A percentile compares a stretch with the other conserved stretches of the same genome.
Conservation (phyloP, 2,888 invertebrate species). For the Lordiphosa fenestrarum region DNA sequence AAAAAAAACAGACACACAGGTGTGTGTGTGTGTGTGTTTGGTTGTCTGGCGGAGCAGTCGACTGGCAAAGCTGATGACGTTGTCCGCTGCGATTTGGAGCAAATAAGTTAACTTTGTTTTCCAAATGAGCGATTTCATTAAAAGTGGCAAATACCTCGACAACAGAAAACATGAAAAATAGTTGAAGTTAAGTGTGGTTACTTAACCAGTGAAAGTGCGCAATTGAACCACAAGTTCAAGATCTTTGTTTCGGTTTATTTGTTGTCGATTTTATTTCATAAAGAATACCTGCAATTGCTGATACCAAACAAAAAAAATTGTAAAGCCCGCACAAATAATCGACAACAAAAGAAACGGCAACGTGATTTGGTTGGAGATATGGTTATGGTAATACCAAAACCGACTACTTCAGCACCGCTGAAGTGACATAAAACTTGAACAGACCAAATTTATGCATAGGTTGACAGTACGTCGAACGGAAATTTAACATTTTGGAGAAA, state of each 20-base stretch:
- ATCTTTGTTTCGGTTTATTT: conserved; percentile 8
- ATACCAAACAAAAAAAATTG: conserved; percentile 15
- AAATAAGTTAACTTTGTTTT: conserved; percentile 59
- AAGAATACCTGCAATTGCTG: conserved; percentile 12
- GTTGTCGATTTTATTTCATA: not conserved
- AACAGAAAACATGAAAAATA: not conserved
- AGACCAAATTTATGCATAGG: conserved; percentile 54
- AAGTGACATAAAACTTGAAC: conserved; percentile 4
- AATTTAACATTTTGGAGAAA: conserved; percentile 39
- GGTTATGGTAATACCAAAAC: conserved; percentile 36
- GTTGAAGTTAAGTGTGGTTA: too few species aligned
- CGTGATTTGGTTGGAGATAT: conserved; percentile 53
- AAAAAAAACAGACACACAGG: conserved; percentile 6
- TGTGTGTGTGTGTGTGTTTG: too few species aligned
- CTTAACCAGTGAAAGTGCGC: not conserved
- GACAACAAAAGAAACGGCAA: conserved; percentile 22
- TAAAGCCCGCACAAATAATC: conserved; percentile 14
- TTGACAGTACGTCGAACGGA: conserved; percentile 34
- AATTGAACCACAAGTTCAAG: conserved; percentile 27
- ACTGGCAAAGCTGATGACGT: conserved; percentile 50
- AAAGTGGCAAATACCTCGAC: conserved; percentile 27
- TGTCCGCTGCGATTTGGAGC: conserved; percentile 51
- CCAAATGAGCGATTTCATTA: conserved; percentile 41
- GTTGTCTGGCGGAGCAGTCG: conserved; percentile 25
- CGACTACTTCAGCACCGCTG: too few species aligned